Evolutionary conservation across 2,888 invertebrate genomes (phyloP).

Genomic region (Ischnura elegans): DNA sequence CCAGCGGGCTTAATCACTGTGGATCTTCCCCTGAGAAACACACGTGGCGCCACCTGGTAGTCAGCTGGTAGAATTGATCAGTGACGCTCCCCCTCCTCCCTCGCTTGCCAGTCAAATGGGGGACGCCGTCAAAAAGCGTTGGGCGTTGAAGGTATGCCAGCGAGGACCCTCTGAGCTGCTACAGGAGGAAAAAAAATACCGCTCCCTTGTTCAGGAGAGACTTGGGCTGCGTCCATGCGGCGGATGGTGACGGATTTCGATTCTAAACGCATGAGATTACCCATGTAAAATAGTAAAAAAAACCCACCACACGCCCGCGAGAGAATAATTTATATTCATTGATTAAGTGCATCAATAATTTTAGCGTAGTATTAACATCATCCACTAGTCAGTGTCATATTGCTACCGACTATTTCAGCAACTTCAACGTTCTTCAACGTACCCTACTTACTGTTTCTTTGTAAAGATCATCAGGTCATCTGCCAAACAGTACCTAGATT

Average conservation of each 20-base stretch:
- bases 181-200: background rate
- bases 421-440: too few relatives aligned
- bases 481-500: too few relatives aligned
- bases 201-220: background rate
- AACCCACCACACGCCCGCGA: background rate
- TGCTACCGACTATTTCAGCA: too few relatives aligned
- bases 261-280: slow-evolving; percentile 16
- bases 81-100: background rate
- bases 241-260: background rate
- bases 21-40: slow-evolving; percentile 11
- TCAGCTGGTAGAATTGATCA: too few relatives aligned
- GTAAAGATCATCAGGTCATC: too few relatives aligned
- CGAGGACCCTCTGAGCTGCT: background rate
- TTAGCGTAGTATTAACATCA: too few relatives aligned
- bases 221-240: background rate
- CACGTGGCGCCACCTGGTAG: background rate
- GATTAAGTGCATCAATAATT: too few relatives aligned
- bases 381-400: too few relatives aligned
- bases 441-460: too few relatives aligned
- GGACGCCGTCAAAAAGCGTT: background rate
- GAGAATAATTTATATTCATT: background rate
- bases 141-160: background rate
- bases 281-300: background rate
- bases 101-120: background rate
- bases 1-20: background rate